Percentiles rank a stretch among this genome's conserved stretches.
Conservation (phyloP, 2,113 vertebrate species). For the Speoplatyrhinus poulsoni region DNA sequence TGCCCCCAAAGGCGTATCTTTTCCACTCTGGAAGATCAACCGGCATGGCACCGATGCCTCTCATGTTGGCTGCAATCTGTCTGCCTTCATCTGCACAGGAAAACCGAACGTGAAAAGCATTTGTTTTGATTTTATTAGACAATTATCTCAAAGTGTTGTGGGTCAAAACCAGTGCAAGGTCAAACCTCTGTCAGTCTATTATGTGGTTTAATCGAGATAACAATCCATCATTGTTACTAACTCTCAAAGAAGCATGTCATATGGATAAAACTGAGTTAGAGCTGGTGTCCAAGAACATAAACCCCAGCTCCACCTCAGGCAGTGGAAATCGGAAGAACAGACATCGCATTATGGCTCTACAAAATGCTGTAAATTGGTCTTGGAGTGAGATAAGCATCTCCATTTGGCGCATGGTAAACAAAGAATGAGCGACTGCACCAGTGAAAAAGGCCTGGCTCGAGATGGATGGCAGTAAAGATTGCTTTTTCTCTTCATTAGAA, state of each 20-base stretch:
- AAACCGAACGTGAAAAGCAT: background rate
- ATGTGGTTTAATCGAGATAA: constrained; percentile 12
- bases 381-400: constrained; percentile 64
- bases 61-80: constrained; percentile 95
- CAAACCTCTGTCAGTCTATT: background rate
- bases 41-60: constrained; percentile 93
- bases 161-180: too few species aligned
- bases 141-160: background rate
- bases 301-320: constrained; percentile 25
- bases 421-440: background rate
- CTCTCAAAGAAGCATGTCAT: constrained; percentile 17
- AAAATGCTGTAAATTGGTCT: constrained; percentile 33
- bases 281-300: constrained; percentile 34
- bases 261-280: constrained; percentile 50
- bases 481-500: constrained; percentile 1
- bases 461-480: background rate
- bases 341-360: constrained; percentile 40
- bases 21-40: constrained; percentile 93
- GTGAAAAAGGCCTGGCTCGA: constrained; percentile 28
- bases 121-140: background rate
- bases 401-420: constrained; percentile 28
- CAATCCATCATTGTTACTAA: constrained; percentile 20
- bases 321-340: constrained; percentile 23
- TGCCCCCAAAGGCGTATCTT: constrained; percentile 90
- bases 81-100: constrained; percentile 83